A percentile compares a stretch with the other conserved stretches of the same genome.
phyloP scores from a whole-genome alignment of 1,140 invertebrate species.

The Drosophila punjabiensis region DNA sequence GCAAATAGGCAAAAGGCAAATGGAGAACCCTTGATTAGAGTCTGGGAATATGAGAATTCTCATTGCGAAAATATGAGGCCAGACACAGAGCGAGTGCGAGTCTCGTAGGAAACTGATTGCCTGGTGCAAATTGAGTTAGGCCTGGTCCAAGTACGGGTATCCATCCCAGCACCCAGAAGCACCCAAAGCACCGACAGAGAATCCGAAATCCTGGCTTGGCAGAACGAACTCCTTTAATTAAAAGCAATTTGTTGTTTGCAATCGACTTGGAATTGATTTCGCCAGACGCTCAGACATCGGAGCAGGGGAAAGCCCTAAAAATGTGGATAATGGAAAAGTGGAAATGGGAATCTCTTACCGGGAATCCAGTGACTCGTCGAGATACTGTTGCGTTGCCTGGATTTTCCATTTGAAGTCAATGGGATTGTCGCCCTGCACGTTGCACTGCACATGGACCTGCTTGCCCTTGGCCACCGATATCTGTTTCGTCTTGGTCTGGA shows the following conservation, averaged over 20 bases:
- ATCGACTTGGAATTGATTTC: conserved; percentile 81
- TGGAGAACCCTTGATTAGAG: conserved; percentile 36
- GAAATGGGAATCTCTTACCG: conserved; percentile 84
- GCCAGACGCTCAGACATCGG: conserved; percentile 41
- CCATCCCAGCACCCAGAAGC: not conserved
- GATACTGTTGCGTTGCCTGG: conserved; percentile 87
- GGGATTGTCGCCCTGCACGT: conserved; percentile 95
- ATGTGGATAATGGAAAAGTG: conserved; percentile 6
- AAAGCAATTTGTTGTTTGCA: conserved; percentile 77
- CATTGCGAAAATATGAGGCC: conserved; percentile 41
- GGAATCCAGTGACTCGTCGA: conserved; percentile 89
- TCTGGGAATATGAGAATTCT: conserved; percentile 34
- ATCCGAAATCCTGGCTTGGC: conserved; percentile 30
- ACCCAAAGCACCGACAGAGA: not conserved
- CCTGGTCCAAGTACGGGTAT: conserved; percentile 20
- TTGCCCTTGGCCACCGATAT: conserved; percentile 91
- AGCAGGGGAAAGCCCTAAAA: not conserved
- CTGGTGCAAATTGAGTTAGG: conserved; percentile 60
- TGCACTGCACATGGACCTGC: conserved; percentile 93
- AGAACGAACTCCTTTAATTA: conserved; percentile 79
- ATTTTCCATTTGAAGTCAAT: conserved; percentile 94
- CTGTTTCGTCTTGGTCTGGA: conserved; percentile 92
- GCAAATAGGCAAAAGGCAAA: conserved; percentile 18
- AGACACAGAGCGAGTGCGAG: conserved; percentile 5
- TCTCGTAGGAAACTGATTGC: conserved; percentile 26